Percentiles rank a stretch among this genome's conserved stretches.
phyloP scores from a whole-genome alignment of 1,140 invertebrate species.

The Conopomorpha cramerella region DNA sequence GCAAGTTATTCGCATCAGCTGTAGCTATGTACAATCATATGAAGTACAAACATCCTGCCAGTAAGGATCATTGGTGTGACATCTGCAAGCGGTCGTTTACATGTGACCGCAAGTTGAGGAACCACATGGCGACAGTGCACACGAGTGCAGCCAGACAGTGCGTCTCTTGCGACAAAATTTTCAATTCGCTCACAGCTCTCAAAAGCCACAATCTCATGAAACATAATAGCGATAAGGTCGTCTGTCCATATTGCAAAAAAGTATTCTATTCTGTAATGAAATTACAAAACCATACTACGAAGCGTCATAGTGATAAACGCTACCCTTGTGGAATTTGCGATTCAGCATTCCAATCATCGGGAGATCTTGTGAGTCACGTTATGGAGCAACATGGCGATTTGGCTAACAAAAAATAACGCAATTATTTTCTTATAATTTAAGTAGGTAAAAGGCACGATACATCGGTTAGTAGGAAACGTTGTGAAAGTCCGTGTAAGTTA shows the following conservation, averaged over 20 bases:
- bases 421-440: too few relatives aligned
- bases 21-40: conserved; percentile 28
- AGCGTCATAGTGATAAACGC: too few relatives aligned
- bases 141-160: background rate
- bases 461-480: too few relatives aligned
- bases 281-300: too few relatives aligned
- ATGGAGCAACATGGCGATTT: conserved; percentile 6
- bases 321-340: conserved; percentile 10
- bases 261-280: too few relatives aligned
- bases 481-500: too few relatives aligned
- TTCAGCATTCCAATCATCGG: conserved; percentile 5
- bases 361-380: conserved; percentile 8
- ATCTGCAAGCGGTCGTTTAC: background rate
- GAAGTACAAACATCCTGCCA: background rate
- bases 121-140: background rate
- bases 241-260: too few relatives aligned
- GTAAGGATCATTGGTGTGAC: background rate
- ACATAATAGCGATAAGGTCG: too few relatives aligned
- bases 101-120: background rate
- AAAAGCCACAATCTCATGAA: conserved; percentile 35
- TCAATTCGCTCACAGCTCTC: conserved; percentile 20
- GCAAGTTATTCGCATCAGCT: conserved; percentile 22
- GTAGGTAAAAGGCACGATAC: too few relatives aligned
- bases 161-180: conserved; percentile 20
- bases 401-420: too few relatives aligned